These are phyloP conservation scores for Odontocolon sp. DNA, from an alignment of 2,888 invertebrate genomes.

Conservation along the genomic window DNA sequence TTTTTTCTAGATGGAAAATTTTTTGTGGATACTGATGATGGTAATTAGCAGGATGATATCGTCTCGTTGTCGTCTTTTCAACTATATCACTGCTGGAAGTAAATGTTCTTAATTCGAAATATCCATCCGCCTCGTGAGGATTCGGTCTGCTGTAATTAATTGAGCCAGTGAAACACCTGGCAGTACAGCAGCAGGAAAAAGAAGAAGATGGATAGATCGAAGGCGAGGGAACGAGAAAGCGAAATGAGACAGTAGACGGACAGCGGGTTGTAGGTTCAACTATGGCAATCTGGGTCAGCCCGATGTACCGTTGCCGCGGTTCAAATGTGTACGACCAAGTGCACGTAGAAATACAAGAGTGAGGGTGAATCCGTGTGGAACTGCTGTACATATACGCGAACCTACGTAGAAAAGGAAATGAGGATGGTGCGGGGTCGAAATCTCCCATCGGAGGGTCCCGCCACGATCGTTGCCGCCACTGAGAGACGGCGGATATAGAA, in stretches of 20 bases:
- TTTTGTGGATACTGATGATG: too few species aligned
- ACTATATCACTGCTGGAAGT: background rate
- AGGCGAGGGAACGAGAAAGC: background rate
- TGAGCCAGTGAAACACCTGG: background rate
- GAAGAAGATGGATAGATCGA: constrained; percentile 6
- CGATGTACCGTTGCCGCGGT: constrained; percentile 28
- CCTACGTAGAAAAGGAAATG: background rate
- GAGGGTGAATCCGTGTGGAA: constrained; percentile 1
- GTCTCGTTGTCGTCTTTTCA: background rate
- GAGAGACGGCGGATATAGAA: background rate
- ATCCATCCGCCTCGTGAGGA: constrained; percentile 2
- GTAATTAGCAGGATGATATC: too few species aligned
- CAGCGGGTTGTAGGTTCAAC: constrained; percentile 45
- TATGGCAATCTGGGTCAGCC: constrained; percentile 57
- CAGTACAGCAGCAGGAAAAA: background rate
- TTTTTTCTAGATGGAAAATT: too few species aligned
- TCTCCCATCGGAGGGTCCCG: background rate
- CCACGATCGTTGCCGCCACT: background rate
- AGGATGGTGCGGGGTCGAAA: background rate
- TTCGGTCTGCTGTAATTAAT: constrained; percentile 5
- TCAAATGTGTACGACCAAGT: constrained; percentile 7
- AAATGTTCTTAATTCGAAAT: constrained; percentile 6
- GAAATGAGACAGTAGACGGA: constrained; percentile 40
- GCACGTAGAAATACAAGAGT: too few species aligned
- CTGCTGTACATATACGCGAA: background rate